phyloP scores from a whole-genome alignment of 2,888 invertebrate genomes.

The Drosophila formosana region DNA sequence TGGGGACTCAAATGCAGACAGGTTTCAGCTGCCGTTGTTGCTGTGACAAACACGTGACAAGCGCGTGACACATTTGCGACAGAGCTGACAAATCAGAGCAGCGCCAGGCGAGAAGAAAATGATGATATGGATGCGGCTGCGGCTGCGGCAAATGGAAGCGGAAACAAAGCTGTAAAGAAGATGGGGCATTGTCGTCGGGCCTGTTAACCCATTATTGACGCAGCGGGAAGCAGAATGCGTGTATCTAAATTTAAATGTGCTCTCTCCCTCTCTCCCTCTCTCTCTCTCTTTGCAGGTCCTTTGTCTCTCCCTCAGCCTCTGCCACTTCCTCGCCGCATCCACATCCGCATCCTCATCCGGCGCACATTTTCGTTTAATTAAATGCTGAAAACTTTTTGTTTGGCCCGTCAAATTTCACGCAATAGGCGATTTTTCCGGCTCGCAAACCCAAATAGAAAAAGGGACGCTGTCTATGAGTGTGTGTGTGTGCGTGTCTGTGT shows the following conservation, averaged over 20 bases:
- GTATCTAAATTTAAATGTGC: slow-evolving; percentile 21
- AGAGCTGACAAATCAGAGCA: slow-evolving; percentile 49
- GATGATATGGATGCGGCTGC: background rate
- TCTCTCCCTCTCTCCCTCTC: background rate
- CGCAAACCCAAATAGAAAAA: slow-evolving; percentile 26
- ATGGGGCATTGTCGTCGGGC: background rate
- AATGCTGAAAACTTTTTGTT: slow-evolving; percentile 62
- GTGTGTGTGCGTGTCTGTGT: background rate
- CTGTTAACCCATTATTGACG: slow-evolving; percentile 49
- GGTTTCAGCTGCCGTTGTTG: slow-evolving; percentile 9
- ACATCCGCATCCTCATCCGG: background rate
- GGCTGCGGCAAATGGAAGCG: slow-evolving; percentile 5
- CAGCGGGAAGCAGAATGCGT: slow-evolving; percentile 4
- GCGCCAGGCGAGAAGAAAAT: background rate
- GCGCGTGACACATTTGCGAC: slow-evolving; percentile 33
- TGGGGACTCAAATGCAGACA: slow-evolving; percentile 1
- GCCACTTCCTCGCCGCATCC: background rate
- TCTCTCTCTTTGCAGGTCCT: background rate
- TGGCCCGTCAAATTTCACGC: slow-evolving; percentile 49
- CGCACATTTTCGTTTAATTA: slow-evolving; percentile 66
- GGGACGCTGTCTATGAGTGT: slow-evolving; percentile 3
- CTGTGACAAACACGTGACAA: slow-evolving; percentile 31
- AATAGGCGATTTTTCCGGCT: slow-evolving; percentile 29
- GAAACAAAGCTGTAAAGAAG: background rate
- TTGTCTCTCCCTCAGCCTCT: background rate